Percentiles rank a stretch among this genome's conserved stretches.
Conservation (phyloP, 2,113 vertebrate genomes). For the Dasypus novemcinctus region DNA sequence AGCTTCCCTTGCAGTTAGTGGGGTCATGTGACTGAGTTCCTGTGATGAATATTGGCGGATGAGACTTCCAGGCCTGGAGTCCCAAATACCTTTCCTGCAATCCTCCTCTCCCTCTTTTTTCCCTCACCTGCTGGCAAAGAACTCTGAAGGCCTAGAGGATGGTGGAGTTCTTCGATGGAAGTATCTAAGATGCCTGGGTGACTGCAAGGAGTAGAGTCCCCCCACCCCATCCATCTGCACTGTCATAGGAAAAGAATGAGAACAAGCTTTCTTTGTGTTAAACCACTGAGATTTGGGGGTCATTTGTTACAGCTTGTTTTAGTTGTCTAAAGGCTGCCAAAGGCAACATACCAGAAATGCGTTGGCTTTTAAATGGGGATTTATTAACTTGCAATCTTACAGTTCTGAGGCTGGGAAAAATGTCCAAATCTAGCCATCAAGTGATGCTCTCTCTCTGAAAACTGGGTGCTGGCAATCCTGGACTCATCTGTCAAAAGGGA, state of each 20-base stretch:
- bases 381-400: too few species aligned
- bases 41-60: not conserved
- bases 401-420: too few species aligned
- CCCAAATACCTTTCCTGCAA: not conserved
- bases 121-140: not conserved
- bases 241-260: not conserved
- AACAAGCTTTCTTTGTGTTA: not conserved
- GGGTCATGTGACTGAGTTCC: not conserved
- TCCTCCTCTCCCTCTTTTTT: not conserved
- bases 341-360: too few species aligned
- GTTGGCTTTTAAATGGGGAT: too few species aligned
- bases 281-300: not conserved
- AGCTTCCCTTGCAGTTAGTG: not conserved
- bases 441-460: too few species aligned
- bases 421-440: too few species aligned
- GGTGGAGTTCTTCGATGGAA: not conserved
- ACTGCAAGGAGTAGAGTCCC: accelerated
- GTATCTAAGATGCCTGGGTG: not conserved
- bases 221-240: not conserved
- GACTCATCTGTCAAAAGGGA: too few species aligned
- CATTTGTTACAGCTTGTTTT: not conserved
- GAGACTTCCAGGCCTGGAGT: not conserved
- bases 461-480: too few species aligned
- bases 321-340: too few species aligned
- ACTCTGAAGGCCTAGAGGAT: not conserved